Conservation (phyloP, 30 jellyfish, hydroid and myxozoan species). For the Pseudorhiza aurosa region DNA sequence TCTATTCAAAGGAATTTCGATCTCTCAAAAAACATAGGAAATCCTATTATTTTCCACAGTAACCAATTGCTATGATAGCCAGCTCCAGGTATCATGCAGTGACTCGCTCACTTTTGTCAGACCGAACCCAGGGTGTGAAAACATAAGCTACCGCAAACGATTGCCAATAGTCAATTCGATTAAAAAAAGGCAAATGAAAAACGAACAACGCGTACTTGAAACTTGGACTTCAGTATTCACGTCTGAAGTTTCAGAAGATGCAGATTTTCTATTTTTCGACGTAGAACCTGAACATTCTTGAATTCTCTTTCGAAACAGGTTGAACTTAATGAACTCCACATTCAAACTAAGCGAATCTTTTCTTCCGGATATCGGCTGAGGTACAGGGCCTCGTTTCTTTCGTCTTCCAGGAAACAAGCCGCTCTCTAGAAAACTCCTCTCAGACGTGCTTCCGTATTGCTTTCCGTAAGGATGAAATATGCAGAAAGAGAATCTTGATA, state of each 20-base stretch:
- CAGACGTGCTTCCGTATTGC: constrained; percentile 86
- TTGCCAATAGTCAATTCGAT: too few relatives aligned
- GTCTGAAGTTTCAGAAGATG: constrained; percentile 40
- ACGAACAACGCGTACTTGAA: constrained; percentile 81
- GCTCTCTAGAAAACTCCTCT: constrained; percentile 56
- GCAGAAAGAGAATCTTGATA: constrained; percentile 92
- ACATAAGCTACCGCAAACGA: too few relatives aligned
- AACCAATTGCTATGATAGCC: too few relatives aligned
- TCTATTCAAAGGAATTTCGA: too few relatives aligned
- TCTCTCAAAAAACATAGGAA: too few relatives aligned
- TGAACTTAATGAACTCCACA: constrained; percentile 89
- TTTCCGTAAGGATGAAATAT: constrained; percentile 96
- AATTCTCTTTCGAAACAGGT: constrained; percentile 73
- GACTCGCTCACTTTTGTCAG: neutral
- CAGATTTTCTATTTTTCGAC: constrained; percentile 16
- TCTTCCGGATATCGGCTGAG: constrained; percentile 94
- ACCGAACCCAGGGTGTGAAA: neutral
- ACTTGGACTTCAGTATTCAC: constrained; percentile 79
- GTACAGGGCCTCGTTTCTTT: constrained; percentile 59
- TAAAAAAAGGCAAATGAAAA: too few relatives aligned
- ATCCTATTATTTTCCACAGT: too few relatives aligned
- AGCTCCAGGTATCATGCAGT: neutral
- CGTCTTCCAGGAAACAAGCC: constrained; percentile 83
- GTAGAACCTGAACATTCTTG: constrained; percentile 27
- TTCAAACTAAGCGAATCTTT: constrained; percentile 93